These are phyloP conservation scores for Sinelater perroti DNA, from an alignment of 2,888 invertebrate genomes.

Conservation along the genomic window DNA sequence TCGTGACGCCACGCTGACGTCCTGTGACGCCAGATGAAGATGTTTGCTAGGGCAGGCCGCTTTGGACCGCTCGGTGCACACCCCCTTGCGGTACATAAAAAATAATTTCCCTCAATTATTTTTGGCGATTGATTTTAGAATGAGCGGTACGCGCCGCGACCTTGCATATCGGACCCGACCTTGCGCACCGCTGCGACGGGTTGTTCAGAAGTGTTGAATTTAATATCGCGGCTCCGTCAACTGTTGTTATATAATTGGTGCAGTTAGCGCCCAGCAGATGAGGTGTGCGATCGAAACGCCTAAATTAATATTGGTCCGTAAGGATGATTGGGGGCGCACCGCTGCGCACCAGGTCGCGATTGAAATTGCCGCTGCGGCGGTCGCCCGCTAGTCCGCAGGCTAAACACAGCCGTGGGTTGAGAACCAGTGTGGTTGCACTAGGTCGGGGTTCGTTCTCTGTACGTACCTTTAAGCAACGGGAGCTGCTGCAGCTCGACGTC, in stretches of 20 bases:
- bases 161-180: slow-evolving; percentile 34
- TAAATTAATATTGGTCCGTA: slow-evolving; percentile 12
- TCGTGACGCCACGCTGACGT: too few relatives aligned
- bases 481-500: slow-evolving; percentile 97
- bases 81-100: slow-evolving; percentile 6
- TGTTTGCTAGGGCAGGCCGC: too few relatives aligned
- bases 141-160: slow-evolving; percentile 32
- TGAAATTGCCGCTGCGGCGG: too few relatives aligned
- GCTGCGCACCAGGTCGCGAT: slow-evolving; percentile 2
- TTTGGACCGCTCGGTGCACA: slow-evolving; percentile 17
- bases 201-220: slow-evolving; percentile 32
- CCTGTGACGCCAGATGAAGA: too few relatives aligned
- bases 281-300: slow-evolving; percentile 10
- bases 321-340: not conserved
- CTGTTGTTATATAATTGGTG: slow-evolving; percentile 29
- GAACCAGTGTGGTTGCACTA: slow-evolving; percentile 11
- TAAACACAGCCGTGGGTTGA: not conserved
- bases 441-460: slow-evolving; percentile 26
- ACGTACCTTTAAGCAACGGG: slow-evolving; percentile 97
- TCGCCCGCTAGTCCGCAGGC: too few relatives aligned
- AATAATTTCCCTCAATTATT: slow-evolving; percentile 29
- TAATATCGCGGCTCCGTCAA: slow-evolving; percentile 25
- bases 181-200: slow-evolving; percentile 35
- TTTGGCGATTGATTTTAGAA: slow-evolving; percentile 31
- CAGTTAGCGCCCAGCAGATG: slow-evolving; percentile 10